Evolutionary conservation across 1,140 invertebrate genomes (phyloP), one percentile per base, ranked within the genome.

Genomic region (Drosophila hydei): DNA sequence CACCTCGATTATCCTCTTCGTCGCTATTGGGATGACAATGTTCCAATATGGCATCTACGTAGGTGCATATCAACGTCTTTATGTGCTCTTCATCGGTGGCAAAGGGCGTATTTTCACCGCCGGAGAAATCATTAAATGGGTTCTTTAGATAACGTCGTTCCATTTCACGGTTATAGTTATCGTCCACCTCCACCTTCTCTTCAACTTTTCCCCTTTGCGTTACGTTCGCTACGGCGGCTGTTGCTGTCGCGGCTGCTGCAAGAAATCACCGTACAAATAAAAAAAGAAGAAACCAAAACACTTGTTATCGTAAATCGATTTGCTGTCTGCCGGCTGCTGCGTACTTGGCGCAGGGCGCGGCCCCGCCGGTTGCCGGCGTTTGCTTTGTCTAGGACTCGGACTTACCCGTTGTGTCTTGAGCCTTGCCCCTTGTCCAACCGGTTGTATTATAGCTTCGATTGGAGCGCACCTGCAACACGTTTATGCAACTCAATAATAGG

Each of bases 1-100:
- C 93, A 12, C 93, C 92, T 7, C 92, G 85, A 30, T 79, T 83
- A 56, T 92, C 91, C 36, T 85, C 83, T 45, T 91, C 87, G 8
- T 77, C 79, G 65, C 14, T 75, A 18, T 77, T 80, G 3, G 90
- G 85, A 52, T 84, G 79, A 52, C 88, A 89, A 40, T 79, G 74
- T 55, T 91, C 90, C 56, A 91, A 50, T 51, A 91, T 91, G 47
- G 88, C 88, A 45, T 91, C 90, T 38, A 91, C 88, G 71, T 91
- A 91, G 43, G 88, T 91, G 61, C 90, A 91, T 11, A 91, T 90
- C 16, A 91, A 60, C 8, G 89, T 90, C 60, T 90, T 91, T 2
- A 91, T 83, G 51, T 91, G 88, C 52, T 91, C 90, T 43, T 90
- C 88, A 38, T 91, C 90, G 42, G 72, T 79, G 45, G 77, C 75